A percentile compares a stretch with the other conserved stretches of the same genome.
Evolutionary conservation across 2,113 vertebrate species (phyloP).

Genomic region (Willisornis vidua): DNA sequence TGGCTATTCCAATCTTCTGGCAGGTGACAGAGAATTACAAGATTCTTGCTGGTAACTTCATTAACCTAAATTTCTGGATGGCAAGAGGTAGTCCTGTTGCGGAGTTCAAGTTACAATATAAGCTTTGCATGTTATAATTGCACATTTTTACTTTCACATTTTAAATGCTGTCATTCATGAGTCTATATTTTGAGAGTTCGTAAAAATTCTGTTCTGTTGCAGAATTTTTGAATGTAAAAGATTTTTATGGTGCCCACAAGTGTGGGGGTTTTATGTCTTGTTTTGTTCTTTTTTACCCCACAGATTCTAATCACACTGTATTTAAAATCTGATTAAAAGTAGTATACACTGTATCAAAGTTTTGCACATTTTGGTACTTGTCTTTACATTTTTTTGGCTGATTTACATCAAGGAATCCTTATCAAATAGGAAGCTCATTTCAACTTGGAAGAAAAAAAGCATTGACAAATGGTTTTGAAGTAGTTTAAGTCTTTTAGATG

Average conservation of each 20-base stretch:
- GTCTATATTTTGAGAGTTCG: neutral
- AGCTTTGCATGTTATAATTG: neutral
- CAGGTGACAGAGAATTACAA: neutral
- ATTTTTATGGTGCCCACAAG: neutral
- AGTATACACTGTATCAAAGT: neutral
- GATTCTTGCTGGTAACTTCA: neutral
- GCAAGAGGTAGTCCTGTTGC: neutral
- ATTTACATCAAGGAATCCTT: neutral
- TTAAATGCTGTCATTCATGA: neutral
- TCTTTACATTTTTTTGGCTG: neutral
- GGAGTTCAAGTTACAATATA: neutral
- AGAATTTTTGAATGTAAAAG: neutral
- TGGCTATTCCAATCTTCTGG: neutral
- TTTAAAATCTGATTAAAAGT: neutral
- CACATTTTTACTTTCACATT: neutral
- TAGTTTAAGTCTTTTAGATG: neutral
- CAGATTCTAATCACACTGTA: neutral
- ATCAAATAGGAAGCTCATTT: neutral
- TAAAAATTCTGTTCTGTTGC: neutral
- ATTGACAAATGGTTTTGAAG: neutral
- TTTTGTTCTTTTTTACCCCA: accelerated
- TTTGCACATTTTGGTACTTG: neutral
- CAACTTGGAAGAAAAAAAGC: neutral
- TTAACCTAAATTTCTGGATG: neutral
- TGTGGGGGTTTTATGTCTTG: accelerated